Evolutionary conservation across 2,113 vertebrate species (phyloP).

Genomic region (Carettochelys insculpta): DNA sequence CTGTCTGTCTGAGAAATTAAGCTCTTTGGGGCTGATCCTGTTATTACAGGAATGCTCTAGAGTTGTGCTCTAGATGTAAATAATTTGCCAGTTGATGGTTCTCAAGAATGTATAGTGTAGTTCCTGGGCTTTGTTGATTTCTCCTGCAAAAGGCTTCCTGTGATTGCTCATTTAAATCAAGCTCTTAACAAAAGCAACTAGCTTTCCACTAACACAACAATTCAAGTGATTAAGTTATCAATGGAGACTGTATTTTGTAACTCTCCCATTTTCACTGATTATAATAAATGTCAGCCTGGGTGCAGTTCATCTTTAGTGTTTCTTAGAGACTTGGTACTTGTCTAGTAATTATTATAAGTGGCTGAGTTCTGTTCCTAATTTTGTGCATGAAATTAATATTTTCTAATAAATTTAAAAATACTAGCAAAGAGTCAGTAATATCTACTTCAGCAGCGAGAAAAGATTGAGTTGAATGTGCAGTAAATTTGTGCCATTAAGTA

Average conservation of each 20-base stretch:
- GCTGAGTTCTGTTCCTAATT: neutral
- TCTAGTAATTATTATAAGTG: neutral
- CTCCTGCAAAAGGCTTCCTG: neutral
- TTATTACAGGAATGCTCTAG: neutral
- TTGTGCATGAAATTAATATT: neutral
- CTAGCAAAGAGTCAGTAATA: neutral
- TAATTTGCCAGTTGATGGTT: neutral
- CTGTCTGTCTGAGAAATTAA: neutral
- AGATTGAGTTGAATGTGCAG: neutral
- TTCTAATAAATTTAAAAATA: neutral
- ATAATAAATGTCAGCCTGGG: neutral
- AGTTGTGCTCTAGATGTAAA: neutral
- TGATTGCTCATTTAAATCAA: neutral
- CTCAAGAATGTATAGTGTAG: neutral
- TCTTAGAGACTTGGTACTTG: neutral
- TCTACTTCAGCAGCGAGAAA: neutral
- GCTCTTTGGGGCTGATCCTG: neutral
- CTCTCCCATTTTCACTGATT: neutral
- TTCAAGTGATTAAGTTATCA: neutral
- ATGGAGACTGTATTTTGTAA: neutral
- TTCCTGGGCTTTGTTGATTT: rapidly evolving
- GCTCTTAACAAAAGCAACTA: neutral
- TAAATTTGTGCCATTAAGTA: too few species aligned
- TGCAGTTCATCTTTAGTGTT: neutral
- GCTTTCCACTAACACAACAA: neutral